Evolutionary conservation across 2,113 vertebrate genomes (phyloP).

Genomic region (Mus pahari): DNA sequence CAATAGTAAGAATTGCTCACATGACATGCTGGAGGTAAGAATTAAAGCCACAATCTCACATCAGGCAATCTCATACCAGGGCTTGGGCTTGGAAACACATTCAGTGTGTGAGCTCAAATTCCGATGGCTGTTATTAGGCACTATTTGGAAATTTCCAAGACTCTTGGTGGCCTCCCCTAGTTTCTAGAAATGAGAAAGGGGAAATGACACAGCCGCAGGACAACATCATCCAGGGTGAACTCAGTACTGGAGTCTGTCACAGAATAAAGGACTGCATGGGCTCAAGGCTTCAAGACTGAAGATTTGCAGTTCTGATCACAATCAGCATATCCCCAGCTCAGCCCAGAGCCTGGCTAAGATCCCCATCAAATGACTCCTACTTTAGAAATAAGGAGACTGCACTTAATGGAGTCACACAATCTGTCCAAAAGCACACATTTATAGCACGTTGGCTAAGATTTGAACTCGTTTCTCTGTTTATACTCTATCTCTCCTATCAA

Average conservation of each 20-base stretch:
- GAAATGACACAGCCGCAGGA: background rate
- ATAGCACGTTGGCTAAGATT: background rate
- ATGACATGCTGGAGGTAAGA: background rate
- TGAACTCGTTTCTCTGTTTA: background rate
- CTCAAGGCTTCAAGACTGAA: background rate
- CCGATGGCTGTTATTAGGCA: accelerated
- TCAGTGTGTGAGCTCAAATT: background rate
- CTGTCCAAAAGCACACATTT: background rate
- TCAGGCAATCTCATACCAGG: background rate
- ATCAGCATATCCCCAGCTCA: background rate
- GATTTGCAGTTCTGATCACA: background rate
- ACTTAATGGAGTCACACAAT: background rate
- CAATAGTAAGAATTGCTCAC: background rate
- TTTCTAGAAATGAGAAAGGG: background rate
- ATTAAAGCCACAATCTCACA: background rate
- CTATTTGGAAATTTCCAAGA: accelerated
- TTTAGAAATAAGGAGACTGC: background rate
- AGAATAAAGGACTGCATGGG: too few relatives aligned
- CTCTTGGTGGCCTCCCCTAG: too few relatives aligned
- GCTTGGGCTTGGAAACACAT: background rate
- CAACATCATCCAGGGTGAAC: background rate
- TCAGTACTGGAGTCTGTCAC: background rate
- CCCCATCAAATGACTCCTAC: background rate
- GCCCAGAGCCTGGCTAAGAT: background rate
- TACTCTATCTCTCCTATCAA: background rate